Base-by-base conservation (phyloP, 2,113 vertebrate species). In the Bolborhynchus lineola region DNA sequence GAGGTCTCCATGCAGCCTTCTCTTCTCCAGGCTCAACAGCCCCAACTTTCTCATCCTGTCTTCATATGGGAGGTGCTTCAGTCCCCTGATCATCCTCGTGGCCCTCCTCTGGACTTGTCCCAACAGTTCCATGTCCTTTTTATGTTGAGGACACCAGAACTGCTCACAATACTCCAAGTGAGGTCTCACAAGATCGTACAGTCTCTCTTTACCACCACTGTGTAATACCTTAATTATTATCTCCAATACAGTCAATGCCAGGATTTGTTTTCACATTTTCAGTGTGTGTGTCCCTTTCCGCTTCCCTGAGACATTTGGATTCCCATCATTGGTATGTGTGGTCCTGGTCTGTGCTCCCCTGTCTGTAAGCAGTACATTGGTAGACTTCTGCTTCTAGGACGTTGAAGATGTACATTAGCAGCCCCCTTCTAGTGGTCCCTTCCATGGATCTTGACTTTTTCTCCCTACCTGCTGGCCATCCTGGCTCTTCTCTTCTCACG, bases 271-370 rank as follows among this genome's bases (percentile, higher is more conserved):
- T 67, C 65, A n/a, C 11, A 1, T 62, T n/a, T 76, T 25, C 41
- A 33, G n/a, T 7, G 13, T 18, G 13, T 11, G 13, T 46, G 13
- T 14, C 44, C 8, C 29, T 52, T 79, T 39, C 69, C 8, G 1
- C 50, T 65, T 25, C 49, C 29, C 16, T 21, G 35, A 68, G 41
- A 31, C 9, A 2, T 33, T 39, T 1, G 0, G 8, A 31, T 70
- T 86, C 55, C 25, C 0, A 0, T 16, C 1, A 1, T 14, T 9
- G 42, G 16, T 59, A 10, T 0, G 1, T 16, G 16, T n/a, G 4
- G 23, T 37, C 76, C 63, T 44, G 25, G 4, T 28, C 28, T 33
- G 25, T 16, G 29, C 69, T 81, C 7, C 26, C 31, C 31, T 3
- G 0, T 39, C 46, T 55, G 8, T 8, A 8, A 63, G 59, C 24